phyloP scores from a whole-genome alignment of 2,888 invertebrate species.

The Protophormia terraenovae region DNA sequence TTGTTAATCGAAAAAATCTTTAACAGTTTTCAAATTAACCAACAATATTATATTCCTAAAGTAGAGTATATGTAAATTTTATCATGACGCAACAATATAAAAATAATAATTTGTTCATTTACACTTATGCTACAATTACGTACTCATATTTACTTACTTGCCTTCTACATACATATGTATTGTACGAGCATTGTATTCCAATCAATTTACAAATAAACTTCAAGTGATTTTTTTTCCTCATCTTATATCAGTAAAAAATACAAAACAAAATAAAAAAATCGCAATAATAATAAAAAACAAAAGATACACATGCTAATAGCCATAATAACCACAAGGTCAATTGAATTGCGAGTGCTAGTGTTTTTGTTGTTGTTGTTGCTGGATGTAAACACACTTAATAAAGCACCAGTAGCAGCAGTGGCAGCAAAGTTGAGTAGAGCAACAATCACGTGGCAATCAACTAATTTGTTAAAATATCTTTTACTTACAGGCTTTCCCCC shows the following conservation, averaged over 20 bases:
- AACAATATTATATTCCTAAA: no score
- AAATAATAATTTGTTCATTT: neutral
- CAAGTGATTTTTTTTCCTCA: slow-evolving; percentile 7
- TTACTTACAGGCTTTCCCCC: neutral
- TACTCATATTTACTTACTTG: neutral
- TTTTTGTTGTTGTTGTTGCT: slow-evolving; percentile 7
- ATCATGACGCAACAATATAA: neutral
- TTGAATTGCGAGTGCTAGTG: slow-evolving; percentile 34
- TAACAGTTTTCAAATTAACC: no score
- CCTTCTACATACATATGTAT: no score
- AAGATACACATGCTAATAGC: slow-evolving; percentile 48
- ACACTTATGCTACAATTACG: neutral
- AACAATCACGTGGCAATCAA: slow-evolving; percentile 63
- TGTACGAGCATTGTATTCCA: neutral
- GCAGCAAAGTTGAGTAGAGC: slow-evolving; percentile 6
- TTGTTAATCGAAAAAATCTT: no score
- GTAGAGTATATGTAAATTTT: neutral
- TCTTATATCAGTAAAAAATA: slow-evolving; percentile 10
- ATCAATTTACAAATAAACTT: slow-evolving; percentile 40
- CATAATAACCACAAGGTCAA: slow-evolving; percentile 63
- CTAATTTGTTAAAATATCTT: slow-evolving; percentile 57
- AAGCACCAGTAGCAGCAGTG: slow-evolving; percentile 21
- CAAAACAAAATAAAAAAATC: neutral
- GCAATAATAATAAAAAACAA: neutral
- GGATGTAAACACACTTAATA: slow-evolving; percentile 15